These are phyloP conservation scores for Ceriagrion tenellum DNA, from an alignment of 2,888 invertebrate genomes.

Conservation along the genomic window DNA sequence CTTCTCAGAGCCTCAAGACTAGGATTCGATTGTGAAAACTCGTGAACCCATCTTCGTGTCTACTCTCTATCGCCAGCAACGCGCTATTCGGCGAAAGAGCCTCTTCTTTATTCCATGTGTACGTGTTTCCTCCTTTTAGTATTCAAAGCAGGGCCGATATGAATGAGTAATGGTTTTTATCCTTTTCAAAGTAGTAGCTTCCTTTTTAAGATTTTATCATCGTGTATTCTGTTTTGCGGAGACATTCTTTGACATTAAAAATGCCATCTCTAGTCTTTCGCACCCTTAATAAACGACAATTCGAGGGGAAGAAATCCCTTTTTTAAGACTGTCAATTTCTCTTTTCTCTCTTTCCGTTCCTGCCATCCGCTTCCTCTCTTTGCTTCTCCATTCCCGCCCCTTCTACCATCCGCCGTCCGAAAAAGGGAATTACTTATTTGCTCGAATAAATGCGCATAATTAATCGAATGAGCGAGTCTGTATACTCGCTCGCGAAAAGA, in stretches of 20 bases:
- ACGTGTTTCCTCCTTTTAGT: not conserved
- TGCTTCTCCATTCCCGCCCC: not conserved
- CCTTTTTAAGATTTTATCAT: slow-evolving; percentile 61
- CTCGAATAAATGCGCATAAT: slow-evolving; percentile 44
- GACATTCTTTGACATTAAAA: slow-evolving; percentile 63
- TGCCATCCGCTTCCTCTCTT: not conserved
- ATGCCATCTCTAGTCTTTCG: slow-evolving; percentile 44
- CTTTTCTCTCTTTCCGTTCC: not conserved
- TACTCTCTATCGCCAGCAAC: not conserved
- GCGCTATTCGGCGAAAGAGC: not conserved
- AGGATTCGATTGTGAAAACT: not conserved
- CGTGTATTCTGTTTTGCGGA: slow-evolving; percentile 33
- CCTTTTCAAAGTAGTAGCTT: slow-evolving; percentile 28
- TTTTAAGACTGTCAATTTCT: slow-evolving; percentile 37
- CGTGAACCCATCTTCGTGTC: slow-evolving; percentile 6
- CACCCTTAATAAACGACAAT: slow-evolving; percentile 55
- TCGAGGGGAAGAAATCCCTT: not conserved
- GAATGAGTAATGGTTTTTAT: slow-evolving; percentile 47
- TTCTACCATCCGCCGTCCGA: not conserved
- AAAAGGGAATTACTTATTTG: slow-evolving; percentile 47
- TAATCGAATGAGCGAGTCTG: slow-evolving; percentile 39
- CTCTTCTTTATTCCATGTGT: slow-evolving; percentile 20
- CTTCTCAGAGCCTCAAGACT: not conserved
- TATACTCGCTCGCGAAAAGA: not conserved
- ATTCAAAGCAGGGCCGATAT: slow-evolving; percentile 33